These are phyloP conservation scores for Enteromius fasciolatus DNA, from an alignment of 2,797 vertebrate species.

Conservation along the genomic window DNA sequence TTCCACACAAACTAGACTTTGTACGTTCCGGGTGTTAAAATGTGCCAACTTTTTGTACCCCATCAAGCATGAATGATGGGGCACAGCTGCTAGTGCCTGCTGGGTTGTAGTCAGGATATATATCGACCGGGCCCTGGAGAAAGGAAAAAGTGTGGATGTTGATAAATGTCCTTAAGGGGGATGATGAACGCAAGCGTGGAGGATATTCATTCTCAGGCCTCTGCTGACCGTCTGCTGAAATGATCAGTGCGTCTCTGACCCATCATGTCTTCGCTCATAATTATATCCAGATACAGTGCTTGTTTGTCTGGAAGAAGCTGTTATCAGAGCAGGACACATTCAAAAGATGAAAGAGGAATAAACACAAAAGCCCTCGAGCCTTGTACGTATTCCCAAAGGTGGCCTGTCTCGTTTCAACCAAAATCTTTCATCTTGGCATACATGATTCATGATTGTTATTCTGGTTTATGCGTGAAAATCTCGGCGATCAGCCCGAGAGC, in stretches of 20 bases:
- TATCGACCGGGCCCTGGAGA: constrained; percentile 26
- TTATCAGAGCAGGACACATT: constrained; percentile 35
- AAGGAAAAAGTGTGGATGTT: constrained; percentile 32
- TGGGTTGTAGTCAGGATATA: constrained; percentile 22
- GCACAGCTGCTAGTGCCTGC: constrained; percentile 44
- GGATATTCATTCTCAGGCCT: constrained; percentile 57
- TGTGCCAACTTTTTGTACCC: constrained; percentile 38
- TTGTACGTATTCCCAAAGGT: constrained; percentile 6
- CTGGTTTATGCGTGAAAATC: constrained; percentile 24
- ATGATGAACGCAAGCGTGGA: constrained; percentile 31
- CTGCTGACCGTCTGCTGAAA: constrained; percentile 66
- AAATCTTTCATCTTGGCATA: constrained; percentile 32
- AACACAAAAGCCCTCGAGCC: constrained; percentile 12
- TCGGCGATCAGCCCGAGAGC: not conserved
- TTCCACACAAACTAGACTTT: constrained; percentile 8
- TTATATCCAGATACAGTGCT: constrained; percentile 74
- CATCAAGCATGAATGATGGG: constrained; percentile 44
- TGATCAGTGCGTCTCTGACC: constrained; percentile 74
- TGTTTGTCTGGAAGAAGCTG: constrained; percentile 47
- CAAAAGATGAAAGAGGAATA: constrained; percentile 28
- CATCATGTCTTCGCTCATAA: constrained; percentile 71
- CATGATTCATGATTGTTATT: constrained; percentile 34
- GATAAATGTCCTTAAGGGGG: constrained; percentile 47
- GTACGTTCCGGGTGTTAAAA: constrained; percentile 11
- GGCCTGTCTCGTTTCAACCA: not conserved